These are phyloP conservation scores for Drosophila fulvimacula DNA, from an alignment of 2,888 invertebrate genomes.

Conservation along the genomic window DNA sequence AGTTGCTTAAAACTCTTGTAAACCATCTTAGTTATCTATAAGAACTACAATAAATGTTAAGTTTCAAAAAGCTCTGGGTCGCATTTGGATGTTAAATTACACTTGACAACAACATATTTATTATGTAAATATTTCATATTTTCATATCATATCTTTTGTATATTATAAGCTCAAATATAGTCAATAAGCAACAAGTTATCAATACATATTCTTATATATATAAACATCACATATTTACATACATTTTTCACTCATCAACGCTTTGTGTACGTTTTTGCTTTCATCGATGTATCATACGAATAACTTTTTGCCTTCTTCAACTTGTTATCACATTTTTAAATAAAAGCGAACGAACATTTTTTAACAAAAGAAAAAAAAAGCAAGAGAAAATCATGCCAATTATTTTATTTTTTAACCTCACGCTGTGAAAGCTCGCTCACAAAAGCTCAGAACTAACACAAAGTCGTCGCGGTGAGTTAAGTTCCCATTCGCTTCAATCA, in stretches of 20 bases:
- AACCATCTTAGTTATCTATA: neutral
- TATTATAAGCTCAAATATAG: slow-evolving; percentile 49
- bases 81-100: slow-evolving; percentile 34
- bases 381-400: slow-evolving; percentile 55
- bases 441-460: slow-evolving; percentile 82
- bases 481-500: slow-evolving; percentile 37
- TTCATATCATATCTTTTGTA: slow-evolving; percentile 40
- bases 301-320: slow-evolving; percentile 62
- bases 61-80: slow-evolving; percentile 24
- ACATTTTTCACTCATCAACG: slow-evolving; percentile 70
- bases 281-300: slow-evolving; percentile 67
- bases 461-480: slow-evolving; percentile 80
- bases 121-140: slow-evolving; percentile 58
- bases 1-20: neutral
- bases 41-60: slow-evolving; percentile 35
- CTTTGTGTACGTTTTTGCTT: slow-evolving; percentile 79
- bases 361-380: slow-evolving; percentile 49
- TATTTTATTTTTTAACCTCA: slow-evolving; percentile 65
- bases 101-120: slow-evolving; percentile 44
- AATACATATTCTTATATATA: slow-evolving; percentile 2
- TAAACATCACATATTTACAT: slow-evolving; percentile 17
- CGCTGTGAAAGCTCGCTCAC: slow-evolving; percentile 52
- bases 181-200: neutral
- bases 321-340: slow-evolving; percentile 70
- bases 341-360: slow-evolving; percentile 50